phyloP scores from a whole-genome alignment of 2,888 invertebrate genomes.

The Ophion ventricosus region DNA sequence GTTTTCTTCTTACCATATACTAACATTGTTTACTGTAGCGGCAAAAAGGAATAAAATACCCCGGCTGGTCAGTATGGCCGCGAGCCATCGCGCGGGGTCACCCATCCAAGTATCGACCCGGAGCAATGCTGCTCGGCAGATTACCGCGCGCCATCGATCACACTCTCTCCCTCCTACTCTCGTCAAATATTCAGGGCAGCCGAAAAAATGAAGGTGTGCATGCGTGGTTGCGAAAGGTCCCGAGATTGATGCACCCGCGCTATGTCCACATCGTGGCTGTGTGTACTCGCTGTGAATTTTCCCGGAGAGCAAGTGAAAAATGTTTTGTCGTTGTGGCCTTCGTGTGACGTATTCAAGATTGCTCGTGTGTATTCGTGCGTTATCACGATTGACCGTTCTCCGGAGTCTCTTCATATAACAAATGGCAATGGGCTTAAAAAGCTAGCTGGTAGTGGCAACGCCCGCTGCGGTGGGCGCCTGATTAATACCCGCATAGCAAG shows the following conservation, averaged over 20 bases:
- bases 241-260: background rate
- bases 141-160: too few species aligned
- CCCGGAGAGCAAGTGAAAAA: conserved; percentile 1
- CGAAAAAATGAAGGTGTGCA: background rate
- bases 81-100: too few species aligned
- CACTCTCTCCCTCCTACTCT: too few species aligned
- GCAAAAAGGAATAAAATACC: too few species aligned
- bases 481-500: conserved; percentile 16
- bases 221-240: background rate
- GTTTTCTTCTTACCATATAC: too few species aligned
- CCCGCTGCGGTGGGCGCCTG: conserved; percentile 14
- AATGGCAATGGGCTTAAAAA: conserved; percentile 40
- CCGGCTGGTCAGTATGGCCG: too few species aligned
- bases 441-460: conserved; percentile 7
- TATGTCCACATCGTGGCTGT: background rate
- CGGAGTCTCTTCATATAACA: conserved; percentile 17
- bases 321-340: background rate
- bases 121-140: too few species aligned
- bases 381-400: conserved; percentile 15
- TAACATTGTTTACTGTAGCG: too few species aligned
- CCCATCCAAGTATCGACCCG: too few species aligned
- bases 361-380: background rate
- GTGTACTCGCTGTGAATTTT: background rate
- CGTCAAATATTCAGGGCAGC: background rate
- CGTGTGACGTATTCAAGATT: background rate